Evolutionary conservation across 2,888 invertebrate species (phyloP).

Genomic region (Chalcis sispes): DNA sequence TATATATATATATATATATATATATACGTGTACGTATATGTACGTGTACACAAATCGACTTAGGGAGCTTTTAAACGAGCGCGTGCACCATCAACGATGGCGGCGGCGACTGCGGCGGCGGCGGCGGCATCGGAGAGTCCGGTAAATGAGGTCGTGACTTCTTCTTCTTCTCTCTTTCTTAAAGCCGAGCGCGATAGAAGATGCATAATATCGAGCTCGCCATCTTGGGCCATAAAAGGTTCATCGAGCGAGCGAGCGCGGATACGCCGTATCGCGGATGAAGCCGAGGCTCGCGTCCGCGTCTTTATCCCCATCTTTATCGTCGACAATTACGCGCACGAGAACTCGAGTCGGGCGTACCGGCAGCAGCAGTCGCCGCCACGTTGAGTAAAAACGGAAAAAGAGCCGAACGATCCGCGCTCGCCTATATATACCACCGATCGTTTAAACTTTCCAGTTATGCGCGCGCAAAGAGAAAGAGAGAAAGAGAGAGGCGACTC

Average conservation of each 20-base stretch:
- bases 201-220: conserved; percentile 54
- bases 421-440: background rate
- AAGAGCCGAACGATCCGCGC: conserved; percentile 29
- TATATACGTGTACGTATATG: too few relatives aligned
- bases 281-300: conserved; percentile 19
- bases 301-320: conserved; percentile 64
- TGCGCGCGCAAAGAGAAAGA: background rate
- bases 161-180: conserved; percentile 4
- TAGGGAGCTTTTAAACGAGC: conserved; percentile 24
- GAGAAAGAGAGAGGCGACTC: too few relatives aligned
- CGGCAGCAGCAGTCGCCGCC: background rate
- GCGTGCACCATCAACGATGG: conserved; percentile 29
- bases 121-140: conserved; percentile 22
- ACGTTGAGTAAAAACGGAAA: conserved; percentile 9
- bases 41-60: conserved; percentile 47
- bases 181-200: conserved; percentile 25
- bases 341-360: too few relatives aligned
- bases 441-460: background rate
- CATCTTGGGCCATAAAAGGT: conserved; percentile 55
- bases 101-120: too few relatives aligned
- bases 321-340: conserved; percentile 64
- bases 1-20: too few relatives aligned
- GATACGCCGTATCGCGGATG: conserved; percentile 40
- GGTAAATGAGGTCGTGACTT: conserved; percentile 56
- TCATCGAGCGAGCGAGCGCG: conserved; percentile 44